Evolutionary conservation across 1,140 invertebrate species (phyloP).

Genomic region (Platorchestia sp.): DNA sequence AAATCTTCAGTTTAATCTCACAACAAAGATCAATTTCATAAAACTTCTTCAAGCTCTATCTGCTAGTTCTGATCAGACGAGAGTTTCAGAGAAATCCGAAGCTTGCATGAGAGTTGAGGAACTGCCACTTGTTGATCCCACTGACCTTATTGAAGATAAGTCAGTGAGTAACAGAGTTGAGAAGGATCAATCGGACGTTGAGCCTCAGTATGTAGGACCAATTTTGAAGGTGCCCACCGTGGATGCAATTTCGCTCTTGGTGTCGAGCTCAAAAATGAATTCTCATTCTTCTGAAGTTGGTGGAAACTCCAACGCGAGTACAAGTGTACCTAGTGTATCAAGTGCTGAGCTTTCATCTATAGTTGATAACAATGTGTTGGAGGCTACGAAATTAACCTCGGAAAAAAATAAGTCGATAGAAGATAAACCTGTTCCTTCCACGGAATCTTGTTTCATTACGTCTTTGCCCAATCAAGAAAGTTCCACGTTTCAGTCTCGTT

Average conservation of each 20-base stretch:
- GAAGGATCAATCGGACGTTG: not conserved
- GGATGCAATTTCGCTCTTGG: not conserved
- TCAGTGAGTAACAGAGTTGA: not conserved
- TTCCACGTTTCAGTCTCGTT: not conserved
- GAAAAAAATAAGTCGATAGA: not conserved
- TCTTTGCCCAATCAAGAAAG: not conserved
- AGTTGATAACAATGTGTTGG: not conserved
- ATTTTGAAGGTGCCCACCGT: not conserved
- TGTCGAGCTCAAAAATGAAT: not conserved
- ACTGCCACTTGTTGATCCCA: not conserved
- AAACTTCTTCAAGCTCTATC: slow-evolving; percentile 30
- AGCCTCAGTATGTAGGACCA: not conserved
- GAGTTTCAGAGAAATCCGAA: not conserved
- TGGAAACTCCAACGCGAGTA: not conserved
- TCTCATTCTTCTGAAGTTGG: not conserved
- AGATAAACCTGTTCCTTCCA: not conserved
- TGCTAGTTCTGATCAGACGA: not conserved
- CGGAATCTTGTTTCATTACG: not conserved
- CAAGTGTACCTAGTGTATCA: not conserved
- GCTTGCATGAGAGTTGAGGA: not conserved
- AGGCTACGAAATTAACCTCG: not conserved
- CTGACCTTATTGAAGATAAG: not conserved
- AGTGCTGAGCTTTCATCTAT: not conserved
- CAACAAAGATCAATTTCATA: not conserved
- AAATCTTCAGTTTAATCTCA: not conserved